A percentile compares a stretch with the other conserved stretches of the same genome.
These are phyloP conservation scores for Anser brachyrhynchus DNA, from an alignment of 2,113 vertebrate species.

Conservation along the genomic window DNA sequence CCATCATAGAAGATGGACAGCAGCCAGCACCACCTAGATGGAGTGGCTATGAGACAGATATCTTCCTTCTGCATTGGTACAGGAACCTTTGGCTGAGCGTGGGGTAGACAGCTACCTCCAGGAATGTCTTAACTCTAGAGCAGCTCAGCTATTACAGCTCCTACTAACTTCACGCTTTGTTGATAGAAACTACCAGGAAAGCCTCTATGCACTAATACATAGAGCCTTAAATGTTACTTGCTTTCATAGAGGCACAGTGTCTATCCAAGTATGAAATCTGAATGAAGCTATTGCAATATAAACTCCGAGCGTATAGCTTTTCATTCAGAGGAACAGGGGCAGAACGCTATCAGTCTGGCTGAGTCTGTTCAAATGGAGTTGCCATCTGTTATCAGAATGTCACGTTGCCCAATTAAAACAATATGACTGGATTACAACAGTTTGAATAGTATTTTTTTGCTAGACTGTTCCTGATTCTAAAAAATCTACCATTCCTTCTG, in stretches of 20 bases:
- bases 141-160: neutral
- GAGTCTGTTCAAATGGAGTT: slow-evolving; percentile 64
- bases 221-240: slow-evolving; percentile 12
- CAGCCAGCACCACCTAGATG: slow-evolving; percentile 2
- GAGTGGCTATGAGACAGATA: neutral
- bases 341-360: slow-evolving; percentile 71
- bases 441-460: slow-evolving; percentile 50
- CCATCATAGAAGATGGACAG: neutral
- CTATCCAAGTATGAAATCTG: slow-evolving; percentile 46
- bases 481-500: slow-evolving; percentile 49
- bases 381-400: slow-evolving; percentile 74
- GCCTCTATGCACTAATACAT: neutral
- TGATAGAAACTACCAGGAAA: slow-evolving; percentile 12
- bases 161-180: neutral
- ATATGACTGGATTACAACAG: slow-evolving; percentile 54
- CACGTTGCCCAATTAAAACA: slow-evolving; percentile 64
- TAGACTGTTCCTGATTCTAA: slow-evolving; percentile 41
- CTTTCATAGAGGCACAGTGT: slow-evolving; percentile 18
- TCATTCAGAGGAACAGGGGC: slow-evolving; percentile 68
- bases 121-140: neutral
- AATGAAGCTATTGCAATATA: slow-evolving; percentile 43
- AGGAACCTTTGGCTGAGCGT: neutral
- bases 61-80: neutral
- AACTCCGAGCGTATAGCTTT: neutral
- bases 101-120: neutral